These are phyloP conservation scores for Boulengeromyrus knoepffleri DNA, from an alignment of 2,113 vertebrate species.

Conservation along the genomic window DNA sequence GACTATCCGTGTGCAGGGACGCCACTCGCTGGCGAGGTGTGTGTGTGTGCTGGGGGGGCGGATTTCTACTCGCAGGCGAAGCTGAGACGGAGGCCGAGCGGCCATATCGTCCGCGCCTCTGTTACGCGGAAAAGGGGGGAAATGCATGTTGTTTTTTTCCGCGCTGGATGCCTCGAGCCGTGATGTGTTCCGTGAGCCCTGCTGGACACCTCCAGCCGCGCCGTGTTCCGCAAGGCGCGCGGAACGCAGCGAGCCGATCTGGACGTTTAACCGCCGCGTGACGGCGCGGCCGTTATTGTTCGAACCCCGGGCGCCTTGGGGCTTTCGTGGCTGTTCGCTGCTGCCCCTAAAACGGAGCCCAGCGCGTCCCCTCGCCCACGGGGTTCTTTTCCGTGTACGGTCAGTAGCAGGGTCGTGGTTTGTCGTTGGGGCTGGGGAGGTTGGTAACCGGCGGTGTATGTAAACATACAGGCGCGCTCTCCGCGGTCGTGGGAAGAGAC, in stretches of 20 bases:
- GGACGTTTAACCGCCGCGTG: constrained; percentile 42
- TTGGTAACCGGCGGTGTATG: constrained; percentile 47
- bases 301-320: constrained; percentile 11
- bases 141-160: constrained; percentile 25
- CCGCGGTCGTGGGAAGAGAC: background rate
- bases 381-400: constrained; percentile 22
- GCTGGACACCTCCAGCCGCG: constrained; percentile 26
- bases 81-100: constrained; percentile 34
- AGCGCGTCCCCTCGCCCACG: constrained; percentile 19
- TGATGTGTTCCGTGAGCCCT: background rate
- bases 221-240: constrained; percentile 28
- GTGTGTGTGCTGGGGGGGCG: background rate
- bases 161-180: constrained; percentile 46
- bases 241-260: constrained; percentile 33
- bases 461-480: constrained; percentile 30
- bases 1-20: constrained; percentile 30
- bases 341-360: background rate
- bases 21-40: constrained; percentile 34
- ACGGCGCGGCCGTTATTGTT: constrained; percentile 22
- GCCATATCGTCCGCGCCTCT: constrained; percentile 34
- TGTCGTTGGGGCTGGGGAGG: constrained; percentile 15
- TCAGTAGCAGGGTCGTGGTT: background rate
- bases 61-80: constrained; percentile 23
- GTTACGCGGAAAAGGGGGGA: constrained; percentile 8
- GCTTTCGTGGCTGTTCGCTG: constrained; percentile 10